Conservation (phyloP, 2,888 invertebrate species). For the Geophilus truncorum region DNA sequence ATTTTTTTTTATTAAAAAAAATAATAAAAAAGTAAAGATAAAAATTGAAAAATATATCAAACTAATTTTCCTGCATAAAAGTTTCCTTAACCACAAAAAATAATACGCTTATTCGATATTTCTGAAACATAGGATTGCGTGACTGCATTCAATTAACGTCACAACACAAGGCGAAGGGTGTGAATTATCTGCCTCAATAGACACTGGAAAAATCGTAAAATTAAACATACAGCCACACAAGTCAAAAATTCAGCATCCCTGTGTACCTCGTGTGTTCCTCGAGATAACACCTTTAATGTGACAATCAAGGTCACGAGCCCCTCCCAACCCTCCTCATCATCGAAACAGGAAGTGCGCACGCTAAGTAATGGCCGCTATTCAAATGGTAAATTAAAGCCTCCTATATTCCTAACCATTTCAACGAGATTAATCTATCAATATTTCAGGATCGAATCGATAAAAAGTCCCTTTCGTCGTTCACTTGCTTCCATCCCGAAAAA, state of each 20-base stretch:
- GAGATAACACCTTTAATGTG: slow-evolving; percentile 17
- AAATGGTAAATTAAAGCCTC: background rate
- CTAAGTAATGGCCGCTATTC: slow-evolving; percentile 6
- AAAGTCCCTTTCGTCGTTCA: too few species aligned
- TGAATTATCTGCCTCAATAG: background rate
- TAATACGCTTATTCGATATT: background rate
- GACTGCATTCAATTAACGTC: background rate
- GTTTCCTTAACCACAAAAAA: background rate
- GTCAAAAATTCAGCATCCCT: background rate
- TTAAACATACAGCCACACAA: background rate
- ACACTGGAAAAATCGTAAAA: background rate
- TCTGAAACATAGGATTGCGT: background rate
- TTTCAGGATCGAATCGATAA: background rate
- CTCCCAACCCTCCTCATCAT: background rate
- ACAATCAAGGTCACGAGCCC: background rate
- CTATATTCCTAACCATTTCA: background rate
- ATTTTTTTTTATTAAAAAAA: too few species aligned
- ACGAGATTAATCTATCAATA: background rate
- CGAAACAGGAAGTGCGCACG: slow-evolving; percentile 14
- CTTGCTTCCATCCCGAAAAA: too few species aligned
- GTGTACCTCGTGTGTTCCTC: background rate
- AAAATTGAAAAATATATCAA: background rate
- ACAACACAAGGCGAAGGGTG: background rate
- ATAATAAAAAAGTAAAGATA: too few species aligned
- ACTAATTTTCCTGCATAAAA: too few species aligned